phyloP scores from a whole-genome alignment of 1,140 invertebrate species.

The Nasonia giraulti region DNA sequence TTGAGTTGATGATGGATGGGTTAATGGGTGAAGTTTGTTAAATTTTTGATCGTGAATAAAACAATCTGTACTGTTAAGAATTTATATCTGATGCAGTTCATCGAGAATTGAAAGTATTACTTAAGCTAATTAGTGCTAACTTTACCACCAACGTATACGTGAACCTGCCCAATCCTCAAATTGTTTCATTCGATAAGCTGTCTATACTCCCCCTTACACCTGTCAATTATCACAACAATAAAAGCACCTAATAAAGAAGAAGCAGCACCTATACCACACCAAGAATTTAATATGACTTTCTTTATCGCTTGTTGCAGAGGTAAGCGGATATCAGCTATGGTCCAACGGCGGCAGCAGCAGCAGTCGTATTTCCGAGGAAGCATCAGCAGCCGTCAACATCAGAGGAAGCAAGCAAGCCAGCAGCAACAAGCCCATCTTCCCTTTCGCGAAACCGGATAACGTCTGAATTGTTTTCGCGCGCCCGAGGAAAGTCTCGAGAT shows the following conservation, averaged over 20 bases:
- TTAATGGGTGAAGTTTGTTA: too few species aligned
- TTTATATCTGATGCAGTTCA: too few species aligned
- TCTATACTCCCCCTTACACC: too few species aligned
- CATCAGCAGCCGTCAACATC: background rate
- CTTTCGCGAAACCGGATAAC: constrained; percentile 50
- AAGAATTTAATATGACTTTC: constrained; percentile 37
- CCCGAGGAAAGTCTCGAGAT: constrained; percentile 44
- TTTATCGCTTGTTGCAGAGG: constrained; percentile 36
- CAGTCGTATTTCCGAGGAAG: constrained; percentile 11
- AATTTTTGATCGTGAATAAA: too few species aligned
- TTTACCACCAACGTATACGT: too few species aligned
- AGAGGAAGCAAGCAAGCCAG: background rate
- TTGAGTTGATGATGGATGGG: too few species aligned
- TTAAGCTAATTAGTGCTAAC: too few species aligned
- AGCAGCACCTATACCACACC: background rate
- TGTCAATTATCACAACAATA: background rate
- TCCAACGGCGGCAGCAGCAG: background rate
- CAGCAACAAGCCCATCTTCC: constrained; percentile 5
- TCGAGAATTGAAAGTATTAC: too few species aligned
- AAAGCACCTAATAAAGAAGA: background rate
- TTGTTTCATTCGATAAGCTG: too few species aligned
- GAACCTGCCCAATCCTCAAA: too few species aligned
- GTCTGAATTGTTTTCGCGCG: constrained; percentile 54
- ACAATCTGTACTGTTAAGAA: too few species aligned
- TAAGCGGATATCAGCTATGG: constrained; percentile 48